Evolutionary conservation across 2,888 invertebrate genomes (phyloP), one percentile per base, ranked within the genome.

Genomic region (Arctia plantaginis): DNA sequence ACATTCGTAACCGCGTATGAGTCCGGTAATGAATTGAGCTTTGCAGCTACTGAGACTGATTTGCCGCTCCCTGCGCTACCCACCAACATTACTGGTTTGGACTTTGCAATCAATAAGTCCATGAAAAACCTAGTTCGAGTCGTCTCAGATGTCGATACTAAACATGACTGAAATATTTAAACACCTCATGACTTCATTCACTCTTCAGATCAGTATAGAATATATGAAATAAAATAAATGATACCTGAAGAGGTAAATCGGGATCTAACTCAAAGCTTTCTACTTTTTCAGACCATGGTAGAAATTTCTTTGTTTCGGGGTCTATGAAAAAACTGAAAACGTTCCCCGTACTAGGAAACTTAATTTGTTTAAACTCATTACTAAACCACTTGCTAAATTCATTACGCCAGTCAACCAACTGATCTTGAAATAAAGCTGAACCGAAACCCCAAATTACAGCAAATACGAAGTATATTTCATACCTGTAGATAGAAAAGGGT

Each of bases 321-420:
- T 99, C 99, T 75, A 99, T 98, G 91, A 97, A 99, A 93, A 97
- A 99, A 87, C 98, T 98, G 90, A 99, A 99, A 1, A 99, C 97
- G 71, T 97, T 98, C 7, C 98, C 98, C 3, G 97, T 96, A 0
- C 96, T 88, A 0, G 99, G 99, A 92, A 99, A 99, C 92, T 98
- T 98, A 41, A 99, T 97, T 0, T 98, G 96, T 92, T 99, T 99
- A 92, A 99, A 99, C 93, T 99, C 99, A 81, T 97, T 98, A 33
- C 97, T 96, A 96, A 99, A 99, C 99, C 99, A 99, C 92, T 99
- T 99, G 89, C 98, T 98, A 91, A 99, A 99, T 89, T 99, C 99
- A 83, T 98, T 98, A 66, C 99, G 97, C 97, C 99, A 98, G 90
- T 99, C 99, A 8, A 98, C 96, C 65, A 98, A 95, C 96, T 99